Base-by-base conservation (phyloP, 2,888 invertebrate species). In the Cryptophagus acutangulus region DNA sequence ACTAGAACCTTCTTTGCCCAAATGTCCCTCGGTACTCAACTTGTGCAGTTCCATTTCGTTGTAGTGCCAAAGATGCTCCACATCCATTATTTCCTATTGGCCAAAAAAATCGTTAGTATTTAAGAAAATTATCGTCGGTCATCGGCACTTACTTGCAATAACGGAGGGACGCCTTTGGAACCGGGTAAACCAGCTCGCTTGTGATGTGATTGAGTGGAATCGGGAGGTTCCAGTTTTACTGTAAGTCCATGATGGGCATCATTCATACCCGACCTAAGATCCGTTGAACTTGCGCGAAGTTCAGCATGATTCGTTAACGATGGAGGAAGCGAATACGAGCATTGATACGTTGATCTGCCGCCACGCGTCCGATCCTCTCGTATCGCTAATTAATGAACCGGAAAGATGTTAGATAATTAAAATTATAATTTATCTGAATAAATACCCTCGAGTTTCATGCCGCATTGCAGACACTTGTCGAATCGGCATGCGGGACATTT, bases 401-500 rank as follows among this genome's bases (percentile, higher is more conserved):
- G n/a, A n/a, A n/a, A n/a, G n/a, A 2, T 38, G 10, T 29, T 20
- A 8, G 20, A 8, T 6, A 20, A 20, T 20, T 20, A 20, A 20
- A 20, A 8, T 20, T 20, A 8, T 6, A 20, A 20, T 20, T 20
- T 6, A 20, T 8, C 20, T 20, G 6, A 8, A 20, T 8, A 20
- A 20, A 33, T 66, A 87, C 87, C 87, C 80, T 96, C 95, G 30
- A 95, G 73, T 69, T 93, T 94, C 96, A 96, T 96, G 43, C 96
- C 96, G 69, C 90, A 91, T 28, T 87, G 85, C 16, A 95, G 77
- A 66, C 96, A 96, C 73, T 94, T 94, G 58, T 93, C 91, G 65
- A 96, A 96, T 24, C 96, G 79, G 64, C 96, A 96, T 2, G 95
- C 94, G 0, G 96, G 95, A 62, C 96, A 96, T 68, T 96, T 96